Evolutionary conservation across 2,888 invertebrate species (phyloP).

Genomic region (Pachymerium ferrugineum): DNA sequence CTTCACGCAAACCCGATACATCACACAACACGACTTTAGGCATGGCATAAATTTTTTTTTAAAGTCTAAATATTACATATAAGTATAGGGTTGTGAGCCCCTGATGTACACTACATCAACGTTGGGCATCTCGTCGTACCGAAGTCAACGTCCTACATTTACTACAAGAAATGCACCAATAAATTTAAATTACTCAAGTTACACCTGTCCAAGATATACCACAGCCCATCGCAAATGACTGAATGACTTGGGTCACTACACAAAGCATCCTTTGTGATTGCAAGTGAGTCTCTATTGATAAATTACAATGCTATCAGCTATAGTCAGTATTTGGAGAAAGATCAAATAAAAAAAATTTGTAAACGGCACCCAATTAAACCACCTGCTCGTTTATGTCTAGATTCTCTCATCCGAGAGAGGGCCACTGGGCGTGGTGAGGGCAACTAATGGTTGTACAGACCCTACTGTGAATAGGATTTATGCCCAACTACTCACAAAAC

Average conservation of each 20-base stretch:
- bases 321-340: neutral
- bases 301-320: neutral
- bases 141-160: neutral
- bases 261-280: neutral
- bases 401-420: neutral
- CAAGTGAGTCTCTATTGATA: neutral
- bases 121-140: neutral
- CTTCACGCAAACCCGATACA: neutral
- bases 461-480: neutral
- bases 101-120: neutral
- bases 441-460: neutral
- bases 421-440: neutral
- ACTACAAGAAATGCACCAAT: neutral
- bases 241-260: neutral
- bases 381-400: neutral
- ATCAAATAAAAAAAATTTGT: no score
- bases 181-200: neutral
- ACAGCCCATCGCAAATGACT: slow-evolving; percentile 4
- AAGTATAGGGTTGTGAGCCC: no score
- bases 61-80: neutral
- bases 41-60: no score
- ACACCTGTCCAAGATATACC: neutral
- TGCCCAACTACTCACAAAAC: neutral
- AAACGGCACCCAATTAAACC: neutral
- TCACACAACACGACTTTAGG: neutral